Evolutionary conservation across 2,113 vertebrate genomes (phyloP), one percentile per base, ranked within the genome.

Genomic region (Leucosticte australis): DNA sequence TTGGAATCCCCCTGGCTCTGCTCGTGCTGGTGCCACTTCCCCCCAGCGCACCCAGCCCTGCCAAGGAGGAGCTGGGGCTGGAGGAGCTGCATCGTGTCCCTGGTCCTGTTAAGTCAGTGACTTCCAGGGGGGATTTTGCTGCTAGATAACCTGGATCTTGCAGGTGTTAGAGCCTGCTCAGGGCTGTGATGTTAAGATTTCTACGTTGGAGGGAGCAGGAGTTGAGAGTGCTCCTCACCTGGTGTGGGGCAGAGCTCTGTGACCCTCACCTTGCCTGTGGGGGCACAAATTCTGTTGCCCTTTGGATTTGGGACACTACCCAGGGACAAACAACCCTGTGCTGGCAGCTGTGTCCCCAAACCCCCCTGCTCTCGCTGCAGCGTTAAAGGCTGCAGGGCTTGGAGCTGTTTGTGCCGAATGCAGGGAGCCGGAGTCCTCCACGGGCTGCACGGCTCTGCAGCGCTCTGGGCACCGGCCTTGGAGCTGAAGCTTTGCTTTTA

Each of bases 151-250:
- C 7, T 0, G 1, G 14, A 13, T 64, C 7, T 8, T 41, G 23
- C 0, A 2, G 46, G 47, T 2, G 0, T 31, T 49, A 16, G 15
- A 50, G 18, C 59, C 42, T 30, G 21, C 59, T 39, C 15, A 5
- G 47, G n/a, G 22, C 31, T 5, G 6, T 4, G 28, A 11, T 33
- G 11, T 14, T 0, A 1, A 49, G 13, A 1, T 73, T 68, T 30
- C 23, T 0, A 0, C 1, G 0, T 3, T 6, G 49, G 64, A 42
- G 30, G 17, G 14, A 75, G 24, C 15, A 6, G 55, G 30, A 62
- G 6, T 15, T 1, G 2, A 1, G 33, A 42, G 60, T 1, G 3
- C 12, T 15, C 26, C 37, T 16, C 0, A 2, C 17, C 13, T 35
- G 57, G 1, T 5, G 16, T 9, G 41, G 26, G 47, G 47, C 53